A percentile compares a stretch with the other conserved stretches of the same genome.
Conservation (phyloP, 2,888 invertebrate genomes). For the Mimas tiliae region DNA sequence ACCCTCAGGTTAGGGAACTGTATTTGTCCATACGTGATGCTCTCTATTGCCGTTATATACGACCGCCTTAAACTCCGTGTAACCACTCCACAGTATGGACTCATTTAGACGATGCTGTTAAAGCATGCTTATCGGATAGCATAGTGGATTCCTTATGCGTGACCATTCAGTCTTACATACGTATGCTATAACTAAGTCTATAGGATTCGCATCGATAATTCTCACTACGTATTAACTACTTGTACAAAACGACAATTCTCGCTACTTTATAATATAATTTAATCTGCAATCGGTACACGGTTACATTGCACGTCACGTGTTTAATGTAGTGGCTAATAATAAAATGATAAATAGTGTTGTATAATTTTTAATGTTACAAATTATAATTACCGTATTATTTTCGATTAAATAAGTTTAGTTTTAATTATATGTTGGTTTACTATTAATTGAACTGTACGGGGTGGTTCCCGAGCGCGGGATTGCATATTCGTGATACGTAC, state of each 20-base stretch:
- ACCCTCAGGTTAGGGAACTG: background rate
- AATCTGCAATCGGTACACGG: conserved; percentile 32
- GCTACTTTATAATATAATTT: conserved; percentile 33
- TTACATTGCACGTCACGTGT: conserved; percentile 15
- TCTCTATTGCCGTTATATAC: background rate
- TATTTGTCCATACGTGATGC: background rate
- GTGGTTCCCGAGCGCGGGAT: background rate
- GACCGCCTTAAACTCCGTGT: background rate
- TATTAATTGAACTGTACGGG: conserved; percentile 52
- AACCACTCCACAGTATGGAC: background rate
- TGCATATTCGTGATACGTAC: background rate
- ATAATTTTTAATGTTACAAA: conserved; percentile 58
- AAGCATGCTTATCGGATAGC: background rate
- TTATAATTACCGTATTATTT: conserved; percentile 54
- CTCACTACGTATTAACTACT: conserved; percentile 50
- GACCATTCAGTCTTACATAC: background rate
- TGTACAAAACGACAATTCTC: conserved; percentile 57
- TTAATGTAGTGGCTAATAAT: conserved; percentile 41
- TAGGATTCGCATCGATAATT: conserved; percentile 29
- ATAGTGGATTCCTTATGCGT: too few species aligned
- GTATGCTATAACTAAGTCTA: background rate
- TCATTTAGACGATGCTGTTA: background rate
- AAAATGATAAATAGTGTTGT: conserved; percentile 59
- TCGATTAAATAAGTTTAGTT: conserved; percentile 46
- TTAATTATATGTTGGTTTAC: conserved; percentile 47